Evolutionary conservation across 2,797 vertebrate genomes (phyloP), one percentile per base, ranked within the genome.

Genomic region (Odontamblyopus rebecca): DNA sequence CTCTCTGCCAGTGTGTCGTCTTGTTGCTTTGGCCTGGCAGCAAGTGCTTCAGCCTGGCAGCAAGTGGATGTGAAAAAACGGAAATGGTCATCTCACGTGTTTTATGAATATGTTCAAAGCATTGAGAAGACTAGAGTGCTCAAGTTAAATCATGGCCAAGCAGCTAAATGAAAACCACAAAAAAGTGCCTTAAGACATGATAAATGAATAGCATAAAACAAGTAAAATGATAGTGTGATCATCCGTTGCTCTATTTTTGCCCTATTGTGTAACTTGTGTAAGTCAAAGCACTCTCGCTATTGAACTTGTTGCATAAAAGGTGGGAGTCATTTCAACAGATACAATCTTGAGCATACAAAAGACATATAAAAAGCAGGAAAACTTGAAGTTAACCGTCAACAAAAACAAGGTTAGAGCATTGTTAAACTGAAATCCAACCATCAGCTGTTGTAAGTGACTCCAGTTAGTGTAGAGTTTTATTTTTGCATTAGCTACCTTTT

Each of bases 401-500:
- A 35, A 32, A 5, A 19, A 44, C 12, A 12, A 32, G 11, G 5
- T 9, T n/a, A 26, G 11, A 26, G n/a, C 35, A 41, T 44, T 44
- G 61, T 64, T 64, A 26, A 41, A 41, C 2, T 26, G 35, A 44
- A 56, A 56, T 56, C 9, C 8, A 26, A 56, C n/a, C 8, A n/a
- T 12, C 1, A 26, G 8, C 23, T 56, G 54, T 23, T 56, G n/a
- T 23, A 23, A 26, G n/a, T 26, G 54, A 56, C 54, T 8, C 11
- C 38, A 41, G 38, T 41, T 11, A 41, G 38, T 41, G 11, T 2
- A 41, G 9, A 41, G 38, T 12, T 41, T 87, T 79, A 88, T 79
- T 78, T 82, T 72, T n/a, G 4, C 82, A 73, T 70, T 76, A 54
- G 81, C 81, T 53, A 71, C 73, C 81, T 75, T 82, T 88, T 26